Percentiles rank a stretch among this genome's conserved stretches.
phyloP scores from a whole-genome alignment of 2,113 vertebrate genomes.

The Sapayoa aenigma region DNA sequence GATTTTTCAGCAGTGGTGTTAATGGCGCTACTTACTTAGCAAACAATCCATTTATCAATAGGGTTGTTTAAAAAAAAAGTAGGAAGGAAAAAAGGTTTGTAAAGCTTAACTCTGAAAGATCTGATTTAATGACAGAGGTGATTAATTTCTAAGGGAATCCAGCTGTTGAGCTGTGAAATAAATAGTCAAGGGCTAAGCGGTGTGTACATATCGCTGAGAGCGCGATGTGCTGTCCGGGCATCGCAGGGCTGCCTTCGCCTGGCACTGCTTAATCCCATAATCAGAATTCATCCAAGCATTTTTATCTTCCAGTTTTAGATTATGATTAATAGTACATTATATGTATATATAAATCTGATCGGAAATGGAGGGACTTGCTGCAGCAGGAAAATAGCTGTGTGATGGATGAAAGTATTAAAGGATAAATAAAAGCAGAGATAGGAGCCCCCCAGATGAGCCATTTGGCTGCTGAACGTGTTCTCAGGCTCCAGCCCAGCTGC shows the following conservation, averaged over 20 bases:
- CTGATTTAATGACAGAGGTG: slow-evolving; percentile 61
- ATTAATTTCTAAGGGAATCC: slow-evolving; percentile 64
- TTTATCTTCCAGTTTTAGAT: slow-evolving; percentile 24
- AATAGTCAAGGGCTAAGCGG: background rate
- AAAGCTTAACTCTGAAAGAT: slow-evolving; percentile 57
- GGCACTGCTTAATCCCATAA: background rate
- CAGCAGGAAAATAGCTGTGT: background rate
- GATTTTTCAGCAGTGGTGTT: background rate
- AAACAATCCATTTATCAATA: slow-evolving; percentile 62
- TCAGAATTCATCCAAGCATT: slow-evolving; percentile 37
- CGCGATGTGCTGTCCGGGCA: background rate
- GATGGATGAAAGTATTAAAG: background rate
- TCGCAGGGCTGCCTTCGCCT: background rate
- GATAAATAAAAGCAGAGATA: background rate
- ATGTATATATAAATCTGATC: background rate
- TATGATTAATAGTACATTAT: background rate
- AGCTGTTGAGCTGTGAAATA: slow-evolving; percentile 47
- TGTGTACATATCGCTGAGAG: background rate
- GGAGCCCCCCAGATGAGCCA: background rate
- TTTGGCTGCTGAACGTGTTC: rapidly evolving
- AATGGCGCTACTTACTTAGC: background rate
- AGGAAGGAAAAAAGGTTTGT: background rate
- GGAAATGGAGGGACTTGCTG: background rate
- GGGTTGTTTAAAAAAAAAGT: background rate
- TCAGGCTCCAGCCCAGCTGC: background rate